Evolutionary conservation across 2,797 vertebrate genomes (phyloP), one percentile per base, ranked within the genome.

Genomic region (Eidolon dupreanum): DNA sequence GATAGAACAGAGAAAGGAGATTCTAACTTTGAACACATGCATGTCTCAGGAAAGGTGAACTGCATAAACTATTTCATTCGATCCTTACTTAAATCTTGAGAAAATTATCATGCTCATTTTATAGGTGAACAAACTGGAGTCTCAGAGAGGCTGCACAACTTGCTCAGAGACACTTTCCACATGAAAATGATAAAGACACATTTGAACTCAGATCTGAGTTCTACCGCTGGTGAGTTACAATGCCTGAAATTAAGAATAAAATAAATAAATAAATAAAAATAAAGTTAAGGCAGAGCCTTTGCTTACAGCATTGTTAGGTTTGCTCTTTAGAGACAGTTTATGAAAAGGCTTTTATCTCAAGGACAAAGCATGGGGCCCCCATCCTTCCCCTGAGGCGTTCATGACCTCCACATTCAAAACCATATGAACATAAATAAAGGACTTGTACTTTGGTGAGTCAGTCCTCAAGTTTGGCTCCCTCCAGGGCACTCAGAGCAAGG

Each of bases 161-260:
- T 74, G 33, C 49, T 41, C 53, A 33, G n/a, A 95, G 68, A 61
- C 24, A 57, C 41, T 41, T 24, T 46, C 31, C 15, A 63, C 51
- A 26, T 6, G 38, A 63, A 88, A 87, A 17, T 38, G 63, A 66
- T 13, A 36, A 79, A 43, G 15, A 17, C 13, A 28, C 11, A 63
- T 26, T 51, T 6, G 31, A 96, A 81, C 68, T 24, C n/a, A 70
- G 46, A 78, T 84, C 59, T 70, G 55, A 71, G 15, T 19, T 15
- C 8, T 5, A 24, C 9, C 15, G 28, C 9, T 38, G n/a, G 28
- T 98, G 98, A 98, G 98, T 99, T 98, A 98, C 11, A 5, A 97
- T 84, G 96, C 97, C 97, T 98, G 95, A 98, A 99, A 99, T 98
- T 95, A 98, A 98, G 96, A 97, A 94, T 77, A 41, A 95, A 90